Evolutionary conservation across 2,888 invertebrate genomes (phyloP).

Genomic region (Drosophila cyrtoloma): DNA sequence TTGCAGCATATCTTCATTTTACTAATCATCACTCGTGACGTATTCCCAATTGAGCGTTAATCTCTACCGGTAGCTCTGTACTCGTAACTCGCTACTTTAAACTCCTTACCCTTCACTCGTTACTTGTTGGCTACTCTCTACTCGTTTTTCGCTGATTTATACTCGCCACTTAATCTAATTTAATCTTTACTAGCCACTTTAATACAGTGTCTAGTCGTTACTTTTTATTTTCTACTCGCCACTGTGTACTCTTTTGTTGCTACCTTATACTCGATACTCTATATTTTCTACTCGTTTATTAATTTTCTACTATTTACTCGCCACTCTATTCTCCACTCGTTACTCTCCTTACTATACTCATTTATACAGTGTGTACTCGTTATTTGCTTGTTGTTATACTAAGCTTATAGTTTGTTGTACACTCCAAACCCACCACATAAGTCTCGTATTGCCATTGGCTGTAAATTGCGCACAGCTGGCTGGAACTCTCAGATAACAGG

Average conservation of each 20-base stretch:
- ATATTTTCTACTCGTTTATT: too few relatives aligned
- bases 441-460: not conserved
- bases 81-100: not conserved
- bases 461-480: not conserved
- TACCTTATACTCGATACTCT: too few relatives aligned
- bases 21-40: not conserved
- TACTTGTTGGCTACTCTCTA: not conserved
- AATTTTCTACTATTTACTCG: not conserved
- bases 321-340: not conserved
- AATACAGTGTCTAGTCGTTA: not conserved
- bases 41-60: not conserved
- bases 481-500: not conserved
- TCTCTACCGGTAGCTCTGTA: accelerated
- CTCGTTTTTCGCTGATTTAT: not conserved
- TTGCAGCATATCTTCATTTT: not conserved
- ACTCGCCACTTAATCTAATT: not conserved
- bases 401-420: not conserved
- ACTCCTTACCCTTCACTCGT: not conserved
- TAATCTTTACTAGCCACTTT: too few relatives aligned
- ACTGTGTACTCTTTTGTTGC: not conserved
- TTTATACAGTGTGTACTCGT: not conserved
- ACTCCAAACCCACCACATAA: not conserved
- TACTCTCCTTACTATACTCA: not conserved
- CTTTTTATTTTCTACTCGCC: not conserved
- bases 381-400: not conserved